Conservation (phyloP, 2,888 invertebrate species). For the Villa cingulata region DNA sequence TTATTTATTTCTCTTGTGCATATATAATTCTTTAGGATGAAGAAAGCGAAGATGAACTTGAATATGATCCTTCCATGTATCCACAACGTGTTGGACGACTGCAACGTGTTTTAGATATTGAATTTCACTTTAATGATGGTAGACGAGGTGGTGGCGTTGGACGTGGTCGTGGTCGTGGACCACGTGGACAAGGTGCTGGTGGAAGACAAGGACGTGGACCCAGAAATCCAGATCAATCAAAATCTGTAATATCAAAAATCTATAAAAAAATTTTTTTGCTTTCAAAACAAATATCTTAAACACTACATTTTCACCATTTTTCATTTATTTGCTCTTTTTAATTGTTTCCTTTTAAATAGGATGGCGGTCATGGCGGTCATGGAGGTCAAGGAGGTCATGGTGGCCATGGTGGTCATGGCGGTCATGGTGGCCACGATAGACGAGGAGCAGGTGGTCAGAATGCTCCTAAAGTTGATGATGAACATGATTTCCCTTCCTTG, state of each 20-base stretch:
- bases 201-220: conserved; percentile 19
- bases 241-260: too few relatives aligned
- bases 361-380: conserved; percentile 6
- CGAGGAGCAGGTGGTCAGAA: conserved; percentile 9
- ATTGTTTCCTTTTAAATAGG: neutral
- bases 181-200: conserved; percentile 41
- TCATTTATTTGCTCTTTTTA: neutral
- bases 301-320: neutral
- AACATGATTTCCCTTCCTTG: conserved; percentile 88
- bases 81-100: conserved; percentile 77
- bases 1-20: neutral
- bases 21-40: conserved; percentile 39
- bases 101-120: conserved; percentile 73
- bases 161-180: conserved; percentile 49
- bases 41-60: conserved; percentile 54
- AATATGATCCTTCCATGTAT: conserved; percentile 62
- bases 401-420: conserved; percentile 24
- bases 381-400: conserved; percentile 13
- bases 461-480: conserved; percentile 87
- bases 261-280: neutral
- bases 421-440: conserved; percentile 14
- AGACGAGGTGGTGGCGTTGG: conserved; percentile 56
- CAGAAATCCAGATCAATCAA: conserved; percentile 7
- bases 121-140: conserved; percentile 73
- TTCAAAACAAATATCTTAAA: too few relatives aligned